Conservation (phyloP, 2,797 vertebrate species). For the Chelmon rostratus region DNA sequence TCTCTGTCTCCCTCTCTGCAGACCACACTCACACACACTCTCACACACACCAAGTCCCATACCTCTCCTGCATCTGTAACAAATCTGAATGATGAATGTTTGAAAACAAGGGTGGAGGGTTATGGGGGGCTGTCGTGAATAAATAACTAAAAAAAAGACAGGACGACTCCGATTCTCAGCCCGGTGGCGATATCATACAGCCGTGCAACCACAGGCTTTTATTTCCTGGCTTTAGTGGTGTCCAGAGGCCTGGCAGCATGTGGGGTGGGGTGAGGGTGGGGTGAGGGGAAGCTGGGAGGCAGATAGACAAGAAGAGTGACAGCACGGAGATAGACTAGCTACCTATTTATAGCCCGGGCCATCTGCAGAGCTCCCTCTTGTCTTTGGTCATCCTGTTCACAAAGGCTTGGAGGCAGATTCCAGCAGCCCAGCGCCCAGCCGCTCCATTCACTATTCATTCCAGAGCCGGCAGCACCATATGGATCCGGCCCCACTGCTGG, state of each 20-base stretch:
- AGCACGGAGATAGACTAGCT: constrained; percentile 86
- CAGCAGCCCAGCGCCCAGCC: constrained; percentile 88
- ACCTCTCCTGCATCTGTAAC: constrained; percentile 53
- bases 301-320: constrained; percentile 89
- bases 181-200: constrained; percentile 48
- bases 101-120: constrained; percentile 17
- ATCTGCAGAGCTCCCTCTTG: constrained; percentile 94
- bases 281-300: constrained; percentile 74
- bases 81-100: constrained; percentile 64
- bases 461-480: constrained; percentile 92
- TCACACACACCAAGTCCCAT: constrained; percentile 37
- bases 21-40: constrained; percentile 29
- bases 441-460: constrained; percentile 97
- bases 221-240: constrained; percentile 66
- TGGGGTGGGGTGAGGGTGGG: constrained; percentile 39
- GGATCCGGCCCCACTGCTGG: constrained; percentile 94
- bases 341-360: constrained; percentile 90
- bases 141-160: neutral
- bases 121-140: neutral
- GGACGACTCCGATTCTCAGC: constrained; percentile 39
- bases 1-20: constrained; percentile 23
- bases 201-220: constrained; percentile 62
- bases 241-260: constrained; percentile 71
- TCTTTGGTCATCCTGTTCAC: constrained; percentile 95
- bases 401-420: constrained; percentile 96